A percentile compares a stretch with the other conserved stretches of the same genome.
These are phyloP conservation scores for Orbicella faveolata DNA, from an alignment of 64 coral and sea anemone species.

Conservation along the genomic window DNA sequence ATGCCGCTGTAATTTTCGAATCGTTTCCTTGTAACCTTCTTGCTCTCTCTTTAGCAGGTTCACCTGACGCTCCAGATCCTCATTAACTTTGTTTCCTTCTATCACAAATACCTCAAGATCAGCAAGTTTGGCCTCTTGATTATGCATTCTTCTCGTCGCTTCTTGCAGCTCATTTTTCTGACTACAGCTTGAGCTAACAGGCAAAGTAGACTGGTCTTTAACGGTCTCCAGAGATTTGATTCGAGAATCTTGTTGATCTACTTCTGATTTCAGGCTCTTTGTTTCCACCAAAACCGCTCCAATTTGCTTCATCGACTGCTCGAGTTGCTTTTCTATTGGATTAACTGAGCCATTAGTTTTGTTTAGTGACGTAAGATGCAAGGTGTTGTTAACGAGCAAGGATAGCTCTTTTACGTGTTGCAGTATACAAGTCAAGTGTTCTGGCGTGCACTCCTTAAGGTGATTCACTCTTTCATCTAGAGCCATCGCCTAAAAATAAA, in stretches of 20 bases:
- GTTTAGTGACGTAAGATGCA: neutral
- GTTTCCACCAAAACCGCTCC: neutral
- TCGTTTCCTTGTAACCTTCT: neutral
- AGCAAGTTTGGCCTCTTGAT: neutral
- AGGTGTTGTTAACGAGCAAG: neutral
- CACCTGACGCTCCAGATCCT: neutral
- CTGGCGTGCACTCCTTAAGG: neutral
- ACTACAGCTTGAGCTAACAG: neutral
- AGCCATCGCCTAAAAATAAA: neutral
- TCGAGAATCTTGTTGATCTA: neutral
- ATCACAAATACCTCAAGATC: neutral
- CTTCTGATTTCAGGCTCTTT: neutral
- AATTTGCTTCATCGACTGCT: neutral
- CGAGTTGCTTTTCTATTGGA: neutral
- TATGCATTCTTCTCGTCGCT: neutral
- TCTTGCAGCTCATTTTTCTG: neutral
- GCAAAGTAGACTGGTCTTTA: neutral
- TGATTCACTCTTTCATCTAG: neutral
- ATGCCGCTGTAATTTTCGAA: constrained; percentile 3
- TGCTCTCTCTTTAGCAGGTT: neutral
- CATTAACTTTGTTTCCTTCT: neutral
- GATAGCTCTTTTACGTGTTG: neutral
- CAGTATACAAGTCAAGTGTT: neutral
- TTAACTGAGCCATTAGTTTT: neutral
- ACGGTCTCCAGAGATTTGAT: neutral